phyloP scores from a whole-genome alignment of 1,140 invertebrate species.

The Orussus abietinus region DNA sequence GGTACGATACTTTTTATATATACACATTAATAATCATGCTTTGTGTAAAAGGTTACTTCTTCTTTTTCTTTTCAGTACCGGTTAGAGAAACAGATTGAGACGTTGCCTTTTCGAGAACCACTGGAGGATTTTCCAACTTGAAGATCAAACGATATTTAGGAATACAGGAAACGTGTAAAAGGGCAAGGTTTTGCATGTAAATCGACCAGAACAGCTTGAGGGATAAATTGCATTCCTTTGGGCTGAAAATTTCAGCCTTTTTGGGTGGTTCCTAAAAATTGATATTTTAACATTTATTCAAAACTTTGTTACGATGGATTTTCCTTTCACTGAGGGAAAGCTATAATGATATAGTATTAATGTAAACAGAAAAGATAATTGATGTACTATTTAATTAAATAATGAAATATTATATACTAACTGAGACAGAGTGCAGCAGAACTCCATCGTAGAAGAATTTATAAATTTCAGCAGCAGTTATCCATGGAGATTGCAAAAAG shows the following conservation, averaged over 20 bases:
- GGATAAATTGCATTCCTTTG: constrained; percentile 24
- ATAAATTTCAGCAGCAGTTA: constrained; percentile 26
- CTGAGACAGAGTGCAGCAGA: constrained; percentile 28
- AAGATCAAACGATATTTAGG: constrained; percentile 28
- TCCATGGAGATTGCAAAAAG: constrained; percentile 27
- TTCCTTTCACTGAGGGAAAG: too few relatives aligned
- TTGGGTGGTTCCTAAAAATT: constrained; percentile 35
- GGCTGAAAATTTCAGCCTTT: constrained; percentile 30
- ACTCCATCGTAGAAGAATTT: constrained; percentile 31
- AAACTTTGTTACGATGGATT: too few relatives aligned
- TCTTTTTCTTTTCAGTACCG: too few relatives aligned
- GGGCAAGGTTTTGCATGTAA: constrained; percentile 31
- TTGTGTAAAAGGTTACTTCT: too few relatives aligned
- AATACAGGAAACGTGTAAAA: constrained; percentile 27
- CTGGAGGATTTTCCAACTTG: constrained; percentile 14
- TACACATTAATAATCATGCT: too few relatives aligned
- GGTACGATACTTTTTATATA: too few relatives aligned
- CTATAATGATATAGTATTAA: too few relatives aligned
- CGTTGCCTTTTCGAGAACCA: too few relatives aligned
- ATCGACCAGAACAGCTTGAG: constrained; percentile 29
- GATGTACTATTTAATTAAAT: constrained; percentile 8
- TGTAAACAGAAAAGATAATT: too few relatives aligned
- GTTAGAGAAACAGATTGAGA: too few relatives aligned
- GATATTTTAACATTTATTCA: background rate
- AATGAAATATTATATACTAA: constrained; percentile 20